Base-by-base conservation (phyloP, 2,113 vertebrate species). In the Syrrhaptes paradoxus region DNA sequence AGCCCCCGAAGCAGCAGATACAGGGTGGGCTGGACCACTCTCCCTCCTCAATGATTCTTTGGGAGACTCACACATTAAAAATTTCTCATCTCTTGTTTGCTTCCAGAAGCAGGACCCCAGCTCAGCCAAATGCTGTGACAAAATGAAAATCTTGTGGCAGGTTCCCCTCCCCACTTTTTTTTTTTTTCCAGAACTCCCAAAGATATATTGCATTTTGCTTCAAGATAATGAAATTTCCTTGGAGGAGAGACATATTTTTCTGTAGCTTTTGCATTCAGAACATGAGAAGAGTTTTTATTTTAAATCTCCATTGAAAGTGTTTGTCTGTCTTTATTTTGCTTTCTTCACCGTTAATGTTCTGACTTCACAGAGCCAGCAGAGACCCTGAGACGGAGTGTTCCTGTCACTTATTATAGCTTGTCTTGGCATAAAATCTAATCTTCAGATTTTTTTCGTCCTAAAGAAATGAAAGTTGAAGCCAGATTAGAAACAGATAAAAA, bases 401-500 rank as follows among this genome's bases (percentile, higher is more conserved):
- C 92, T 96, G 89, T 90, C 90, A 87, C 95, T 94, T 93, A 63
- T 71, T 89, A 85, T 81, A 89, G 90, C 85, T 95, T 86, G 73
- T 36, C 62, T 83, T 88, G 95, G 81, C 87, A 91, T 76, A 91
- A 96, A 81, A 90, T 89, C 51, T 95, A 94, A 93, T 90, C 79
- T 88, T 95, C n/a, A 54, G 46, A 65, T 21, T 65, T 86, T n/a
- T 81, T 67, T 36, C 7, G 4, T 95, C 77, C 74, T 74, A 65
- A 84, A 93, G 95, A 90, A 95, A 96, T 94, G 87, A 70, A 95
- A 96, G 79, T 73, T 90, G 93, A 96, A 95, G 78, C 61, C 79
- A 88, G 91, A 94, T 97, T 95, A 94, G 93, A 79, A 86, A 73
- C 58, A 92, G 96, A 96, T 90, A 94, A 90, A 93, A 89, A 93